Conservation (phyloP, 1,140 invertebrate genomes). For the Metopolophium dirhodum region DNA sequence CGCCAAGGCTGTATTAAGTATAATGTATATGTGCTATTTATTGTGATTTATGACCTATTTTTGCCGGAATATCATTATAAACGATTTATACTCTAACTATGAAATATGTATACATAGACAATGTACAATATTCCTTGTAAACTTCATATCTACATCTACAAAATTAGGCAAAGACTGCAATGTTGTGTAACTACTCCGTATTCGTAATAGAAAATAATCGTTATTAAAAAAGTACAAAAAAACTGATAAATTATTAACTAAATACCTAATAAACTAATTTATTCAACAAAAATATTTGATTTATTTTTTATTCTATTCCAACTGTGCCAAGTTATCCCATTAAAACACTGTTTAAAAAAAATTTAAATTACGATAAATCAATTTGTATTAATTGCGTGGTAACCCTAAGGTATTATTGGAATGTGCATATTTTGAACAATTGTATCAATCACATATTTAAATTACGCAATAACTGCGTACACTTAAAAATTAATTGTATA, state of each 20-base stretch:
- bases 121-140: not conserved
- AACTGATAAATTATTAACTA: not conserved
- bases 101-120: not conserved
- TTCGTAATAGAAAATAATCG: not conserved
- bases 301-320: not conserved
- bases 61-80: not conserved
- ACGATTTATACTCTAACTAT: not conserved
- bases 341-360: not conserved
- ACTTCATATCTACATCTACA: not conserved
- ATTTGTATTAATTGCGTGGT: not conserved
- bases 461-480: not conserved
- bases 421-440: not conserved
- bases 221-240: not conserved
- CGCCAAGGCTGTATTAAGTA: not conserved
- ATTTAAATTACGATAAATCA: not conserved
- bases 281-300: not conserved
- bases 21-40: constrained; percentile 11
- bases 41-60: constrained; percentile 8
- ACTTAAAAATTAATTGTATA: not conserved
- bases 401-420: not conserved
- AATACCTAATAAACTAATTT: not conserved
- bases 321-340: not conserved
- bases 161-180: not conserved
- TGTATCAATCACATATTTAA: not conserved
- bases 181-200: not conserved